A percentile compares a stretch with the other conserved stretches of the same genome.
These are phyloP conservation scores for Pristionchus maxplancki DNA, from an alignment of 2,888 invertebrate species.

Conservation along the genomic window DNA sequence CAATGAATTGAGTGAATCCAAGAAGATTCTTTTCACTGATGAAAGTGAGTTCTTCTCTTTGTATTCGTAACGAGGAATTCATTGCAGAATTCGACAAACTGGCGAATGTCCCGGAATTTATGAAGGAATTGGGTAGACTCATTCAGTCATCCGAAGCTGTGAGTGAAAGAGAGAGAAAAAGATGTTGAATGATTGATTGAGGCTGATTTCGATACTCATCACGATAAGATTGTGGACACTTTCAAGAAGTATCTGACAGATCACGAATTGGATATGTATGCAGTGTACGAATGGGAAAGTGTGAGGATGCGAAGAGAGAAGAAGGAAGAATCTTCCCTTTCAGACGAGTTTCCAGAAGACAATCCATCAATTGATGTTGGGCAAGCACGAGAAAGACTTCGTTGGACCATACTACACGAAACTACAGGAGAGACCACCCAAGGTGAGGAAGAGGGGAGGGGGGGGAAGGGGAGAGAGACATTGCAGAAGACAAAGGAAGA, in stretches of 20 bases:
- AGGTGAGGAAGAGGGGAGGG: not conserved
- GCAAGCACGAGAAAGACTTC: not conserved
- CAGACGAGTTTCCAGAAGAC: constrained; percentile 30
- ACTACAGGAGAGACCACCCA: constrained; percentile 6
- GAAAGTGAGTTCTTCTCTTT: not conserved
- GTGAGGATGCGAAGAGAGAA: not conserved
- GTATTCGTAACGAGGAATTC: too few species aligned
- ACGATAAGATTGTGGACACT: constrained; percentile 3
- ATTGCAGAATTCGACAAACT: constrained; percentile 10
- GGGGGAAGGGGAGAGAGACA: not conserved
- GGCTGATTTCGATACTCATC: constrained; percentile 12
- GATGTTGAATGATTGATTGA: not conserved
- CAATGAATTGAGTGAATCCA: constrained; percentile 6
- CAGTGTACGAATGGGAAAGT: constrained; percentile 35
- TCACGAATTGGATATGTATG: not conserved
- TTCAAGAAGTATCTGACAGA: constrained; percentile 18
- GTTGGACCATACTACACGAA: constrained; percentile 6
- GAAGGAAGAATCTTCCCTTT: not conserved
- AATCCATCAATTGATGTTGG: constrained; percentile 32
- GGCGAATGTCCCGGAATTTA: not conserved
- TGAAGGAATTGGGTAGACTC: constrained; percentile 1
- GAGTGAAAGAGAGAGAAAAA: not conserved
- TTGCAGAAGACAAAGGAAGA: constrained; percentile 15
- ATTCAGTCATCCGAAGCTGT: constrained; percentile 14
- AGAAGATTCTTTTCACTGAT: constrained; percentile 21